phyloP scores from a whole-genome alignment of 2,797 vertebrate species.

The Oceanodroma leucorhoa region DNA sequence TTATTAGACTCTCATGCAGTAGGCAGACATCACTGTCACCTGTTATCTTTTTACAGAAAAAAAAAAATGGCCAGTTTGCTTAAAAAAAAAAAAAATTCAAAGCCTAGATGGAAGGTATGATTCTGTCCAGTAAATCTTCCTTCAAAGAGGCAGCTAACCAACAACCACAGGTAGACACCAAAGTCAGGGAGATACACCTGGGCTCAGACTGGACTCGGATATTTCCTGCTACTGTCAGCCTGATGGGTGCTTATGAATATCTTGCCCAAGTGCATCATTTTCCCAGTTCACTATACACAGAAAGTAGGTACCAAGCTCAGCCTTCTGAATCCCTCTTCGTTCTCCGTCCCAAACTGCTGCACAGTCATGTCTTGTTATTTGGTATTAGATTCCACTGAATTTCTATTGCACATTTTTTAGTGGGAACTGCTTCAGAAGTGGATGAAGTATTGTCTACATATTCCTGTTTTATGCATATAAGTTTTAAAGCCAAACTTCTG shows the following conservation, averaged over 20 bases:
- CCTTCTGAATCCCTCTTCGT: neutral
- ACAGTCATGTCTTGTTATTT: neutral
- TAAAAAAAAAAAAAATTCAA: neutral
- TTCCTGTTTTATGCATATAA: neutral
- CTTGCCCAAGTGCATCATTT: neutral
- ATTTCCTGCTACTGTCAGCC: neutral
- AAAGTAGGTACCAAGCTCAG: accelerated
- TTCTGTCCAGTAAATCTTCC: neutral
- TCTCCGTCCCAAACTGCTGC: neutral
- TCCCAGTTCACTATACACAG: neutral
- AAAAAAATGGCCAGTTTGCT: neutral
- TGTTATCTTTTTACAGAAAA: neutral
- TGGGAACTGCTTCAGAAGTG: neutral
- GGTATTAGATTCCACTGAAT: neutral
- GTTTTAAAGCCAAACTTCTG: neutral
- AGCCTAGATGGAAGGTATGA: neutral
- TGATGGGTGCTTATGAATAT: accelerated
- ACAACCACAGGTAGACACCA: neutral
- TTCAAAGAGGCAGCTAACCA: neutral
- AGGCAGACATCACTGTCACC: neutral
- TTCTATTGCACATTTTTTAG: neutral
- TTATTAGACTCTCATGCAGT: accelerated
- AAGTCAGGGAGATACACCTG: neutral
- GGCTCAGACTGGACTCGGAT: neutral
- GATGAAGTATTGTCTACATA: neutral